Conservation (phyloP, 2,113 vertebrate species). For the Microcebus lehilahytsara region DNA sequence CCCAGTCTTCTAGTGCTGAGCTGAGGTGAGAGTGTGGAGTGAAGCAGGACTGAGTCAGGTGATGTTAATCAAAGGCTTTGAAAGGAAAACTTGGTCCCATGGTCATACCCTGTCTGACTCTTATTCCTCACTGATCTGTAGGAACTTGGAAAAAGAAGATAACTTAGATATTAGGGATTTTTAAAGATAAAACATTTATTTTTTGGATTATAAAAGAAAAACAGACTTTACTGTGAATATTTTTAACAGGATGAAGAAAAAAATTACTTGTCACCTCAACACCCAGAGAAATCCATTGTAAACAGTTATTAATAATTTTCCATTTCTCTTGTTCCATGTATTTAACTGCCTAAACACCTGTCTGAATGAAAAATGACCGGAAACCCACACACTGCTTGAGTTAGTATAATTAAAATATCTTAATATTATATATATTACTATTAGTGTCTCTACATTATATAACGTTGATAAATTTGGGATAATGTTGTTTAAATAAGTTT, state of each 20-base stretch:
- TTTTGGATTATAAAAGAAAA: conserved; percentile 21
- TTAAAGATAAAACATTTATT: background rate
- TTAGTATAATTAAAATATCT: background rate
- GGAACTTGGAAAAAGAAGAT: background rate
- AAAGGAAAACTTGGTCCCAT: background rate
- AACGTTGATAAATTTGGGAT: background rate
- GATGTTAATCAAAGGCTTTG: background rate
- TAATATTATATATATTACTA: background rate
- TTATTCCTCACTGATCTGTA: background rate
- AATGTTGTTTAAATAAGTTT: background rate
- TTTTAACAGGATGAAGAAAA: conserved; percentile 15
- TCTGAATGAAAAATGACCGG: background rate
- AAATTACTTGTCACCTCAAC: background rate
- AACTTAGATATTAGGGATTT: background rate
- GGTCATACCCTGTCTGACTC: background rate
- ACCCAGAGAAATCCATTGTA: background rate
- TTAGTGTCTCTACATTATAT: background rate
- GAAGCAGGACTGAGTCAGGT: background rate
- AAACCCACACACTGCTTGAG: background rate
- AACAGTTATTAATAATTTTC: background rate
- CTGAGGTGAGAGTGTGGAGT: background rate
- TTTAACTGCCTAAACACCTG: background rate
- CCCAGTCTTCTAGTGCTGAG: background rate
- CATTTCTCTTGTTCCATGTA: background rate
- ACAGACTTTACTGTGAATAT: background rate